Evolutionary conservation across 2,113 vertebrate genomes (phyloP).

Genomic region (Otolemur garnettii): DNA sequence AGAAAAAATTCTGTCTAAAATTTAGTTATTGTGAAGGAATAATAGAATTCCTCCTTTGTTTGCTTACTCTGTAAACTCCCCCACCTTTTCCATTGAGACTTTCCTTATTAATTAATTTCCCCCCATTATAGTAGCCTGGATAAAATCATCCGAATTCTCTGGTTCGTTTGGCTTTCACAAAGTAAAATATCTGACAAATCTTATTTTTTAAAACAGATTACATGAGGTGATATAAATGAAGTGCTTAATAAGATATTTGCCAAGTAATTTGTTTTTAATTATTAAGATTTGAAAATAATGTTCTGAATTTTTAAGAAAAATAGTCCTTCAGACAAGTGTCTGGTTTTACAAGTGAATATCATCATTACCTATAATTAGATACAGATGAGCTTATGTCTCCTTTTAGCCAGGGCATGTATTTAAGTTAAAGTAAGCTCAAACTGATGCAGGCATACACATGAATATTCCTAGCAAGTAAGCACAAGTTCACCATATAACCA

Average conservation of each 20-base stretch:
- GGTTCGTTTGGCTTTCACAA: background rate
- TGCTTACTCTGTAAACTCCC: background rate
- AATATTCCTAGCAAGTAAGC: background rate
- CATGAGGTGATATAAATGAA: background rate
- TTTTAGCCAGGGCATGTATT: background rate
- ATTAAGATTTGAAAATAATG: background rate
- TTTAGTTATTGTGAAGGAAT: background rate
- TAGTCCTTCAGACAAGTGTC: background rate
- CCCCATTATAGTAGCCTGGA: background rate
- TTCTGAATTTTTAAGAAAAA: background rate
- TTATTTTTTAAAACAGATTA: background rate
- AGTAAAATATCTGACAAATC: background rate
- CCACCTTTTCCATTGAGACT: background rate
- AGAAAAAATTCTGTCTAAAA: background rate
- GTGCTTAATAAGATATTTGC: background rate
- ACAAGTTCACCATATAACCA: background rate
- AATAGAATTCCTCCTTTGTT: background rate
- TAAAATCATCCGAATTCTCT: background rate
- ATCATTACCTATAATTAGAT: background rate
- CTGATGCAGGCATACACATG: background rate
- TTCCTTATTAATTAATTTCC: background rate
- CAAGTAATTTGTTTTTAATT: background rate
- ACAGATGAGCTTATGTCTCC: background rate
- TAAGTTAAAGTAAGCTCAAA: background rate
- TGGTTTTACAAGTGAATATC: background rate